Conservation (phyloP, 2,888 invertebrate species). For the Pseudoips prasinana region DNA sequence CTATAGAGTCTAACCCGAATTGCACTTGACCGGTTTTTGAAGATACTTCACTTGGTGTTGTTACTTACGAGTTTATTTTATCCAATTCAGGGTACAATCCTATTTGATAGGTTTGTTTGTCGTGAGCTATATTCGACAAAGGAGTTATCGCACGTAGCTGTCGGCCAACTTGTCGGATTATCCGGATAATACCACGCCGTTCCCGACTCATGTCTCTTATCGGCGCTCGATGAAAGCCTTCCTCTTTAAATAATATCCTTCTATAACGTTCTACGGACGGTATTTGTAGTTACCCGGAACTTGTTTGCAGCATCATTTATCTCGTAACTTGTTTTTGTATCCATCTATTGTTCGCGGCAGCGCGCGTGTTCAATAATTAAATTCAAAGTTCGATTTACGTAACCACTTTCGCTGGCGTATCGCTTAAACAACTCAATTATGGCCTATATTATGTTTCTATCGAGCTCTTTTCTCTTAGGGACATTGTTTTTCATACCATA, state of each 20-base stretch:
- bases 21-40: too few species aligned
- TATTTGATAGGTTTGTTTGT: slow-evolving; percentile 38
- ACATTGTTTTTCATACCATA: too few species aligned
- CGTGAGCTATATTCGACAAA: slow-evolving; percentile 41
- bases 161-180: slow-evolving; percentile 59
- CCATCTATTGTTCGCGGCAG: too few species aligned
- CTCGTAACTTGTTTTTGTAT: slow-evolving; percentile 3
- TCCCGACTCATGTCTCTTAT: slow-evolving; percentile 52
- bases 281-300: slow-evolving; percentile 8
- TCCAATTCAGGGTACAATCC: slow-evolving; percentile 21
- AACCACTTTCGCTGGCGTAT: too few species aligned
- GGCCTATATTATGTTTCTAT: too few species aligned
- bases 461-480: too few species aligned
- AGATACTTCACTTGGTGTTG: too few species aligned
- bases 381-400: too few species aligned
- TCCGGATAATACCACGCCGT: slow-evolving; percentile 61
- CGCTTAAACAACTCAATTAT: too few species aligned
- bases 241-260: slow-evolving; percentile 46
- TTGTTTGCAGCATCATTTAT: slow-evolving; percentile 15
- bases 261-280: slow-evolving; percentile 29
- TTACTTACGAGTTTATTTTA: too few species aligned
- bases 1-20: too few species aligned
- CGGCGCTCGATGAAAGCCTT: slow-evolving; percentile 36
- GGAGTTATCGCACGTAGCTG: slow-evolving; percentile 44
- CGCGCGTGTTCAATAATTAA: too few species aligned